Evolutionary conservation across 92 coral and sea anemone genomes (phyloP).

Genomic region (Porites cylindrica): DNA sequence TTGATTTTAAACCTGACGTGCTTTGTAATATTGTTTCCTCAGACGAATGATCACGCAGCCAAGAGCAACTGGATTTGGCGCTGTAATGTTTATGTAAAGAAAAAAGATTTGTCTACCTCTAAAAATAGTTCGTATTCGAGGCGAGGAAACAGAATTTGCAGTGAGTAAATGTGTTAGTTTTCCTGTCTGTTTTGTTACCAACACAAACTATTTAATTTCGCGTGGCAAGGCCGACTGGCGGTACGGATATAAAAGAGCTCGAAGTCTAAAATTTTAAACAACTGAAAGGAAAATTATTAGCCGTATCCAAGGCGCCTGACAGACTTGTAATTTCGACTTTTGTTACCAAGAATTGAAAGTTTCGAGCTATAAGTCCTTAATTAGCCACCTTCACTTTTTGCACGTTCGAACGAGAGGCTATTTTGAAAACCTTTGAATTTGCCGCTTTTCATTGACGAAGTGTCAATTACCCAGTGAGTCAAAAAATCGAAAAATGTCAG

Average conservation of each 20-base stretch:
- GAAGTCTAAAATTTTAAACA: conserved; percentile 11
- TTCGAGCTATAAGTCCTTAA: conserved; percentile 62
- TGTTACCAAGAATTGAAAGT: conserved; percentile 46
- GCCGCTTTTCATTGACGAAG: conserved; percentile 65
- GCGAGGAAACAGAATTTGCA: conserved; percentile 40
- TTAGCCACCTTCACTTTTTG: conserved; percentile 60
- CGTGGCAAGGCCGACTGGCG: conserved; percentile 16
- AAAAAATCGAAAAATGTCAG: conserved; percentile 39
- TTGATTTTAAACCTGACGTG: conserved; percentile 15
- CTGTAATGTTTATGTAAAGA: background rate
- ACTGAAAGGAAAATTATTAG: conserved; percentile 49
- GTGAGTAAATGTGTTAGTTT: conserved; percentile 66
- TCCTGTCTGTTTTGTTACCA: conserved; percentile 49
- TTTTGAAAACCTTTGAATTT: conserved; percentile 53
- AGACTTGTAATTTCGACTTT: conserved; percentile 43
- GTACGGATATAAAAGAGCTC: conserved; percentile 42
- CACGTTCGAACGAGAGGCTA: conserved; percentile 46
- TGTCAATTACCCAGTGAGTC: conserved; percentile 50
- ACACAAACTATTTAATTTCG: conserved; percentile 57
- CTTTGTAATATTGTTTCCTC: conserved; percentile 11
- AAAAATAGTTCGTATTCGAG: conserved; percentile 24
- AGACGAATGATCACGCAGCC: conserved; percentile 26
- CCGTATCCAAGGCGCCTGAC: conserved; percentile 17
- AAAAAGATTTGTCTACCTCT: background rate
- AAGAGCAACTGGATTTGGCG: background rate